Percentiles rank a stretch among this genome's conserved stretches.
Evolutionary conservation across 2,888 invertebrate species (phyloP).

Genomic region (Meloe dianella): DNA sequence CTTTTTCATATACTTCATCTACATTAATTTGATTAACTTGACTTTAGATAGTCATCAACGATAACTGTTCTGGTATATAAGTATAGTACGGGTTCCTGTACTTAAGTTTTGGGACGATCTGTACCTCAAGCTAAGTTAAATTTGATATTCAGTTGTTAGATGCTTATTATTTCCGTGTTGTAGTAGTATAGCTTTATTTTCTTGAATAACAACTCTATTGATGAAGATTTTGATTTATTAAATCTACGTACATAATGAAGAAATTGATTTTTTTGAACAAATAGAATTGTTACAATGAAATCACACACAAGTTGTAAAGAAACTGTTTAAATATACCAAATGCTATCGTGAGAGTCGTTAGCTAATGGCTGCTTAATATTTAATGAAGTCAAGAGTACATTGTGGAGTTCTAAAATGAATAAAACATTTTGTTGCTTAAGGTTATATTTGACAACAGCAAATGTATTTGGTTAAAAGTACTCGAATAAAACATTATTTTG

Average conservation of each 20-base stretch:
- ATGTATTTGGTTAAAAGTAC: constrained; percentile 31
- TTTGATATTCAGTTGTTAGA: no score
- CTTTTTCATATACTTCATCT: no score
- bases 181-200: no score
- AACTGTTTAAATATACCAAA: constrained; percentile 31
- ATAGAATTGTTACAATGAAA: constrained; percentile 22
- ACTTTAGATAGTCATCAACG: no score
- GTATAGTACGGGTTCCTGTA: no score
- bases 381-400: constrained; percentile 34
- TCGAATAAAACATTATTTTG: constrained; percentile 25
- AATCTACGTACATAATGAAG: constrained; percentile 18
- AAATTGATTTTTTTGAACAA: constrained; percentile 13
- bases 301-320: constrained; percentile 27
- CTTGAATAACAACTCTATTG: no score
- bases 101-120: no score
- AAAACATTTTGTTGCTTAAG: constrained; percentile 33
- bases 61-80: no score
- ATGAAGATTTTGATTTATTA: no score
- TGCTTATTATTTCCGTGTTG: no score
- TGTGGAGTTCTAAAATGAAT: constrained; percentile 33
- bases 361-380: constrained; percentile 37
- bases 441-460: constrained; percentile 32
- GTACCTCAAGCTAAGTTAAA: no score
- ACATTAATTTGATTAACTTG: no score
- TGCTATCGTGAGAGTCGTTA: constrained; percentile 30